Conservation (phyloP, 2,888 invertebrate species). For the Spodoptera littoralis region DNA sequence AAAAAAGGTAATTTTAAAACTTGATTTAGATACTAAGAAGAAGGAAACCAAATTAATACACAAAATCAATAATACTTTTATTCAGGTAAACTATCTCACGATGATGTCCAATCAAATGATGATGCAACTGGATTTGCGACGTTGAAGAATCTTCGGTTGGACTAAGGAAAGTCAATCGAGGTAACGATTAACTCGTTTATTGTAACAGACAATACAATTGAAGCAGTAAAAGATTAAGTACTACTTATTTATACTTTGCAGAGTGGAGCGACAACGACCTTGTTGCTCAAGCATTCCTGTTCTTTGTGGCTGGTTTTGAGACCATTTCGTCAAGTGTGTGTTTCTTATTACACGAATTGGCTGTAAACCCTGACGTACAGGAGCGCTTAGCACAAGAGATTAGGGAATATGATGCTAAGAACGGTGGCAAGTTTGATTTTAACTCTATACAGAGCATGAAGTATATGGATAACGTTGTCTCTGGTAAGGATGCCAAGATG, state of each 20-base stretch:
- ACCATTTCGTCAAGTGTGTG: conserved; percentile 67
- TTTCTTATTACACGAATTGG: conserved; percentile 69
- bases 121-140: conserved; percentile 76
- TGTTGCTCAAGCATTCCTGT: conserved; percentile 69
- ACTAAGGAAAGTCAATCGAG: conserved; percentile 64
- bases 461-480: conserved; percentile 85
- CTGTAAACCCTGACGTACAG: conserved; percentile 70
- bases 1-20: conserved; percentile 71
- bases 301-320: conserved; percentile 73
- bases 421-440: conserved; percentile 82
- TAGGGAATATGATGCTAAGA: conserved; percentile 61
- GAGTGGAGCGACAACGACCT: conserved; percentile 67
- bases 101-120: conserved; percentile 60
- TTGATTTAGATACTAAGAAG: background rate
- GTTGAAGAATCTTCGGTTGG: conserved; percentile 79
- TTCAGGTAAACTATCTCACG: conserved; percentile 61
- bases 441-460: conserved; percentile 64
- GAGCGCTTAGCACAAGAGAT: conserved; percentile 70
- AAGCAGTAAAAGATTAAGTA: too few species aligned
- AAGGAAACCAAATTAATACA: background rate
- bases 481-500: conserved; percentile 58
- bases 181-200: conserved; percentile 48
- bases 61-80: background rate
- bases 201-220: background rate
- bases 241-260: conserved; percentile 19